Evolutionary conservation across 1,140 invertebrate species (phyloP).

Genomic region (Drosophila hydei): DNA sequence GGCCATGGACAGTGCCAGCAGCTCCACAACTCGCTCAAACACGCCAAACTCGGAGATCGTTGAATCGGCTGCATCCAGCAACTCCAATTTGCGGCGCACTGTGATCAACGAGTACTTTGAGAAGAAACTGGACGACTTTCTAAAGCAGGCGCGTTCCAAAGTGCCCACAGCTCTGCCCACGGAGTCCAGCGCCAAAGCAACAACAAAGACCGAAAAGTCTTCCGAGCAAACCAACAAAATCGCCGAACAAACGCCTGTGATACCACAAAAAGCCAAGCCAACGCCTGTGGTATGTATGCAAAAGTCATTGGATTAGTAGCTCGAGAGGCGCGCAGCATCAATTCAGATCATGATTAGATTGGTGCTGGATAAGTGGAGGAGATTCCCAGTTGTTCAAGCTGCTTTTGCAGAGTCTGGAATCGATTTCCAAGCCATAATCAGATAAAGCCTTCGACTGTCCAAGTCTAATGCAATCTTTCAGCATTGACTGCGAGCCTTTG

Average conservation of each 20-base stretch:
- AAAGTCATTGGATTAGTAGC: too few species aligned
- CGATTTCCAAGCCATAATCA: too few species aligned
- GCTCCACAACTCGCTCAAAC: conserved; percentile 67
- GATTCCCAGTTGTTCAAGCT: too few species aligned
- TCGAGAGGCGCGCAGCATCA: too few species aligned
- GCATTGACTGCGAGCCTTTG: neutral
- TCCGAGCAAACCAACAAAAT: neutral
- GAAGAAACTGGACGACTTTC: conserved; percentile 73
- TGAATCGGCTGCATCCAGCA: conserved; percentile 26
- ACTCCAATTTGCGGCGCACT: conserved; percentile 52
- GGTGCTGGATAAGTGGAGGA: too few species aligned
- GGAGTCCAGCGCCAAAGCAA: neutral
- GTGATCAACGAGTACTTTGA: conserved; percentile 73
- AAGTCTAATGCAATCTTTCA: too few species aligned
- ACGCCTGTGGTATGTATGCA: conserved; percentile 69
- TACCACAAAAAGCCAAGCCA: conserved; percentile 32
- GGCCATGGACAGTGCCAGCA: conserved; percentile 64
- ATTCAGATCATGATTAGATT: too few species aligned
- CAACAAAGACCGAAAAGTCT: neutral
- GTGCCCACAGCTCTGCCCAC: conserved; percentile 18
- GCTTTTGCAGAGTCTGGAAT: too few species aligned
- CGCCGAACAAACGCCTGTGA: neutral
- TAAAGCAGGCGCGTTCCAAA: conserved; percentile 67
- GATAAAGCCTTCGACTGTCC: too few species aligned
- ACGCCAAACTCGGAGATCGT: conserved; percentile 68